Percentiles rank a stretch among this genome's conserved stretches.
Evolutionary conservation across 2,888 invertebrate genomes (phyloP).

Genomic region (Xestia sexstrigata): DNA sequence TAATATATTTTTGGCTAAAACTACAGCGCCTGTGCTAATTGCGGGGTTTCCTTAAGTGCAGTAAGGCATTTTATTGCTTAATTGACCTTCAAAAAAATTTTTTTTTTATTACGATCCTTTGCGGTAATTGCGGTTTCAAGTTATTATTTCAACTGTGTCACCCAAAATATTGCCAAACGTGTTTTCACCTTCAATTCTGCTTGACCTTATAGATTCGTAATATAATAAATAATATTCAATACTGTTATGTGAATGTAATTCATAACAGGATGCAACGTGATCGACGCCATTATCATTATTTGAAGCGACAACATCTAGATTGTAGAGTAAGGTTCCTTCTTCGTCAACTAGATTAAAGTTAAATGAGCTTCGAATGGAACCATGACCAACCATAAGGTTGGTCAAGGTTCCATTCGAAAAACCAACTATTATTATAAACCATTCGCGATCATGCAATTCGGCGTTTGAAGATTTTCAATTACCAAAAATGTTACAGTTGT

Average conservation of each 20-base stretch:
- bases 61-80: background rate
- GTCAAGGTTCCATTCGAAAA: no score
- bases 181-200: conserved; percentile 22
- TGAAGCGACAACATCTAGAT: conserved; percentile 6
- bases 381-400: background rate
- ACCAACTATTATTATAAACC: background rate
- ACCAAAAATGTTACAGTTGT: background rate
- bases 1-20: no score
- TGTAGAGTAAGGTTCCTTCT: background rate
- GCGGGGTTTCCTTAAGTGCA: background rate
- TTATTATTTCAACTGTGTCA: conserved; percentile 5
- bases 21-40: background rate
- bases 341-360: background rate
- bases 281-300: conserved; percentile 8
- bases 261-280: conserved; percentile 6
- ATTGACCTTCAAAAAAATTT: background rate
- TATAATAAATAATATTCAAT: conserved; percentile 25
- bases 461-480: background rate
- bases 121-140: no score
- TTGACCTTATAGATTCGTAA: conserved; percentile 37
- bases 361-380: background rate
- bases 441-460: background rate
- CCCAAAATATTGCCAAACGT: conserved; percentile 8
- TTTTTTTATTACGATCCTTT: background rate
- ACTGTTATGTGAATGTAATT: conserved; percentile 21